Evolutionary conservation across 2,888 invertebrate species (phyloP).

Genomic region (Athrips mouffetella): DNA sequence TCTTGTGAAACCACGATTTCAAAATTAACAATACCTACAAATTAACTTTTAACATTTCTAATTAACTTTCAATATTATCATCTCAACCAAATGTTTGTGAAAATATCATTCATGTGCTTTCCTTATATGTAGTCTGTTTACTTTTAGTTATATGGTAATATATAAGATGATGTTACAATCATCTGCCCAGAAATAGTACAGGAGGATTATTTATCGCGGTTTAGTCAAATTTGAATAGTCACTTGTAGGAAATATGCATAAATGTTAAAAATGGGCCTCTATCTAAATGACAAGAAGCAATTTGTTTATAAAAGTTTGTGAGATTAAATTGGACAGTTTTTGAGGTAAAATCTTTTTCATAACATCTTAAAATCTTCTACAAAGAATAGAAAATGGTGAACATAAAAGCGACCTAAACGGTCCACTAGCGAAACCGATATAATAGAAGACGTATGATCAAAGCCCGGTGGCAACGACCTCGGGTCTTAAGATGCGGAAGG

Average conservation of each 20-base stretch:
- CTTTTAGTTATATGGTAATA: conserved; percentile 20
- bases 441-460: conserved; percentile 16
- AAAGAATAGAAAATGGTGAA: no score
- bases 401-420: no score
- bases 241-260: conserved; percentile 12
- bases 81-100: conserved; percentile 15
- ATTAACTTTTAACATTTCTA: conserved; percentile 13
- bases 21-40: conserved; percentile 10
- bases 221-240: conserved; percentile 13
- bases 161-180: conserved; percentile 19
- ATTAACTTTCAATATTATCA: conserved; percentile 5
- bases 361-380: no score
- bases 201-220: conserved; percentile 20
- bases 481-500: conserved; percentile 26
- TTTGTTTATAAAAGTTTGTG: conserved; percentile 6
- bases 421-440: conserved; percentile 3
- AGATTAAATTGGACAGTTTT: no score
- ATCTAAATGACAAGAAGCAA: conserved; percentile 10
- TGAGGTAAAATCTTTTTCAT: no score
- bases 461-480: conserved; percentile 33
- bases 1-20: conserved; percentile 4
- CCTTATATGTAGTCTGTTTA: conserved; percentile 13
- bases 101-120: conserved; percentile 8
- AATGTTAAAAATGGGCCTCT: conserved; percentile 4
- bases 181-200: conserved; percentile 22